Base-by-base conservation (phyloP, 2,888 invertebrate genomes). In the Tridacna gigas region DNA sequence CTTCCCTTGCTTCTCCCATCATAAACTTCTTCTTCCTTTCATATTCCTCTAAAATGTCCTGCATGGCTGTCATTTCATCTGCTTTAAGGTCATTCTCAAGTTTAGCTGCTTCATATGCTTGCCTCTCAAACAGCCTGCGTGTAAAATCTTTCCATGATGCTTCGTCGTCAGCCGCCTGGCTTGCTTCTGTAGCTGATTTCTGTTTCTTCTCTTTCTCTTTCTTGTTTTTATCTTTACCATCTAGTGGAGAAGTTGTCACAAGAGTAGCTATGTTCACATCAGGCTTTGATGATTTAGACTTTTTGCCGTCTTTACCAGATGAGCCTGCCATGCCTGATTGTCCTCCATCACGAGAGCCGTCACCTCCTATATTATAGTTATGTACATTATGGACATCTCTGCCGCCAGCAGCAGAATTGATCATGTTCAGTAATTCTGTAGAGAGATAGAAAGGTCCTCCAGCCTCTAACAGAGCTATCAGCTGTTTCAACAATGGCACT, bases 41-140 rank as follows among this genome's bases (percentile, higher is more conserved):
- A 79, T 86, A 89, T 20, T 92, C 92, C n/a, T 91, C 89, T 18
- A 94, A 77, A 7, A 89, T 89, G 15, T 91, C 91, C 77, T 92
- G 92, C 63, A 93, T 90, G 3, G 84, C 76, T 11, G 89, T 87
- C 15, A 93, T 91, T 86, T 94, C 94, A 26, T 90, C 88, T 63
- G 88, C 86, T 74, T 91, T 90, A n/a, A 93, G 86, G 74, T 93
- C 90, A 77, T 91, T 93, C 81, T 94, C 94, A 47, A 93, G 86
- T 74, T 93, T 93, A 11, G 93, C 93, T 13, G 93, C 93, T 79
- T 94, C 94, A 61, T 93, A 94, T 5, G 93, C 93, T 84, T 94
- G 93, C 77, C 92, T 92, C 80, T 92, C 93, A 86, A 94, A 92
- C 79, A 94, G 86, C 80, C 90, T 90, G 75, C 92, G 89, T 60